Evolutionary conservation across 2,797 vertebrate species (phyloP), one percentile per base, ranked within the genome.

Genomic region (Smutsia gigantea): DNA sequence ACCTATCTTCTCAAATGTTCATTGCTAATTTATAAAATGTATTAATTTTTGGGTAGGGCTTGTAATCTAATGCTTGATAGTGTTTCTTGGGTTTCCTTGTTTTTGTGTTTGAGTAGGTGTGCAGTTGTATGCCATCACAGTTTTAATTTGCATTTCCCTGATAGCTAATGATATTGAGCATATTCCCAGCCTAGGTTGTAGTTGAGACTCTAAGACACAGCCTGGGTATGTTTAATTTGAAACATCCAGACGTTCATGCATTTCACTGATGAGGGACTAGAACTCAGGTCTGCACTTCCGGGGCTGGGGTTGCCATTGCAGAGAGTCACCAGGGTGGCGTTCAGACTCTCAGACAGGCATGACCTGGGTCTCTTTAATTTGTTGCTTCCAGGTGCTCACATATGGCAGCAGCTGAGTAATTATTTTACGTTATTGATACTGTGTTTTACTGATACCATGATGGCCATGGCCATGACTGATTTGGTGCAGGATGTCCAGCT

Each of bases 51-150:
- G 29, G 34, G 34, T 7, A 10, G 31, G 7, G 46, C 34, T 46
- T 23, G 53, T 55, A 15, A n/a, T 34, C 7, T 37, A 27, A 49
- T 17, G 37, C 59, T 77, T 2, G 5, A 39, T 11, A 0, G 0
- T 25, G 27, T 42, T 51, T 49, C 59, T 31, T 37, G 72, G 18
- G 12, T 25, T 55, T 7, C 21, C 11, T 25, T 12, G 9, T 49
- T 19, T n/a, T 21, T 31, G 29, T 25, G 0, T 23, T 37, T 15
- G 18, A 9, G 1, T 6, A 5, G 21, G 39, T 31, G 11, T 27
- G 37, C 8, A 34, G 37, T 1, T 5, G 29, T 5, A 11, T 63
- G 42, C 72, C n/a, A 14, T 59, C 8, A 11, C 2, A 23, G 31
- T 1, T 9, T 37, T 31, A 31, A 5, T 66, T 51, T 8, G 15